Evolutionary conservation across 1,140 invertebrate genomes (phyloP).

Genomic region (Pseudomyrmex dendroicus): DNA sequence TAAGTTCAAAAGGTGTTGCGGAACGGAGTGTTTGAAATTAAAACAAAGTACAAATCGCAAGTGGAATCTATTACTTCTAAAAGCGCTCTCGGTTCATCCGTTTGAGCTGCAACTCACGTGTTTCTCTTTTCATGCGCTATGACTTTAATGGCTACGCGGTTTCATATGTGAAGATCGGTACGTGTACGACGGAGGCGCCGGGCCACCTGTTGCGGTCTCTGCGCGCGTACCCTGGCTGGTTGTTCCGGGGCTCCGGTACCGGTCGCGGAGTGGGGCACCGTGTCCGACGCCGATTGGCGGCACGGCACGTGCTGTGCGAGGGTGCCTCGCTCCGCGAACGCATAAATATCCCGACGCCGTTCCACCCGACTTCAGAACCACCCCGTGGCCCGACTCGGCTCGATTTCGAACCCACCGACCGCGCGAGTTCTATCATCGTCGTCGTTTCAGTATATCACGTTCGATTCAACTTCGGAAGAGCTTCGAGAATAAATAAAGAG

Average conservation of each 20-base stretch:
- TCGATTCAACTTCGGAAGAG: background rate
- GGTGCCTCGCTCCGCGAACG: conserved; percentile 80
- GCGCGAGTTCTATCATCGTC: background rate
- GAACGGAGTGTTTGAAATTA: no score
- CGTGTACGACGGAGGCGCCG: conserved; percentile 73
- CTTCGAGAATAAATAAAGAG: no score
- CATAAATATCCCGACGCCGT: conserved; percentile 80
- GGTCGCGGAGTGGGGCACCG: conserved; percentile 64
- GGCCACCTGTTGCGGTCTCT: conserved; percentile 82
- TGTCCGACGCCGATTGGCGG: conserved; percentile 75
- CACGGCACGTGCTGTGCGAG: conserved; percentile 82
- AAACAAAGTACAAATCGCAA: no score
- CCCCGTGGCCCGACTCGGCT: conserved; percentile 68
- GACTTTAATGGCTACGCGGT: conserved; percentile 53
- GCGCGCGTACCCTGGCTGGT: conserved; percentile 53
- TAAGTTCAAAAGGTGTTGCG: no score
- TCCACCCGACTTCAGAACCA: conserved; percentile 78
- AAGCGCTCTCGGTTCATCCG: no score
- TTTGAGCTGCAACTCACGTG: background rate
- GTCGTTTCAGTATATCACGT: background rate
- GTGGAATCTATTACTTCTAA: no score
- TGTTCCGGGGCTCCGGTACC: conserved; percentile 41
- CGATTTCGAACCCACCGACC: conserved; percentile 33
- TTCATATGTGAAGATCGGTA: conserved; percentile 61
- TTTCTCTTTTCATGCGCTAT: conserved; percentile 30